Conservation (phyloP, 2,888 invertebrate species). For the Leptopterna dolabrata region DNA sequence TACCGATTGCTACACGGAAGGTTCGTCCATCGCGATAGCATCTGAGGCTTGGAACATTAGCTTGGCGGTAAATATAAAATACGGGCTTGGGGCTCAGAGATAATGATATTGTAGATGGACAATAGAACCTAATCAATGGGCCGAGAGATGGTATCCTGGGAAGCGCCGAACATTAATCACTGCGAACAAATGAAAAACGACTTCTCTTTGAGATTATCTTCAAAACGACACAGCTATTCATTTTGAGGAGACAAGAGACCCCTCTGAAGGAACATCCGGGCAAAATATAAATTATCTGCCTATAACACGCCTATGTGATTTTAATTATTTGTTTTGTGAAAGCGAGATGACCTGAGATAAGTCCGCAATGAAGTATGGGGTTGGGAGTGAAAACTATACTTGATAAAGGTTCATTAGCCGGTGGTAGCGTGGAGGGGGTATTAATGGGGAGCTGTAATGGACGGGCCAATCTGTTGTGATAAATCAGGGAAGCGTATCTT, state of each 20-base stretch:
- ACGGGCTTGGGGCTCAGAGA: not conserved
- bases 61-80: slow-evolving; percentile 30
- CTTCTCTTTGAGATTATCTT: slow-evolving; percentile 54
- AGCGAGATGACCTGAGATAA: slow-evolving; percentile 38
- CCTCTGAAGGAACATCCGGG: not conserved
- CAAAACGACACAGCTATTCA: slow-evolving; percentile 10
- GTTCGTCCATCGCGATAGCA: not conserved
- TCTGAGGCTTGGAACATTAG: slow-evolving; percentile 22
- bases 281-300: slow-evolving; percentile 14
- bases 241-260: slow-evolving; percentile 10
- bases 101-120: slow-evolving; percentile 52
- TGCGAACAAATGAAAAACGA: slow-evolving; percentile 50
- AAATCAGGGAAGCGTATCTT: slow-evolving; percentile 43
- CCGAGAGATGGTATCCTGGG: slow-evolving; percentile 40
- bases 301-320: slow-evolving; percentile 26
- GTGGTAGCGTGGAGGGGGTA: slow-evolving; percentile 19
- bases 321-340: slow-evolving; percentile 44
- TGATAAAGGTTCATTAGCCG: slow-evolving; percentile 39
- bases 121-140: slow-evolving; percentile 53
- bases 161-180: slow-evolving; percentile 41
- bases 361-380: slow-evolving; percentile 22
- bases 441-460: slow-evolving; percentile 37
- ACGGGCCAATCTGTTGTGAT: slow-evolving; percentile 46
- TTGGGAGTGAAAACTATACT: slow-evolving; percentile 38
- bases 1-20: slow-evolving; percentile 26